Evolutionary conservation across 2,797 vertebrate genomes (phyloP), one percentile per base, ranked within the genome.

Genomic region (Denticeps clupeoides): DNA sequence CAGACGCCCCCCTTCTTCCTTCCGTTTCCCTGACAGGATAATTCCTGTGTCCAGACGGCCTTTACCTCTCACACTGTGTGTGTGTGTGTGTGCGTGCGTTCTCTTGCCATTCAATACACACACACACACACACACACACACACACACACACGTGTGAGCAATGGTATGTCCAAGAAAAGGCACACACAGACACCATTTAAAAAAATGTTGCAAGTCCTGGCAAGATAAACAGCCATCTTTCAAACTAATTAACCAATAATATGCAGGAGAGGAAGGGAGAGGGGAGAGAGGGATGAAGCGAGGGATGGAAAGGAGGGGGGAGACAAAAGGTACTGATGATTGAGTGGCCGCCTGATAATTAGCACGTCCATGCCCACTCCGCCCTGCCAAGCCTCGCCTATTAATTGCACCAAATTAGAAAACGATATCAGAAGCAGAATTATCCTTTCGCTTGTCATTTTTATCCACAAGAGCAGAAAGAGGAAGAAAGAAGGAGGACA

Each of bases 401-500:
- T 96, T 96, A 94, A 98, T 95, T 98, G 91, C 88, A 89, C 87
- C 85, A 84, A 92, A 97, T 93, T 93, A 93, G 89, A 93, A 96
- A 93, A 92, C 86, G 87, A 91, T 93, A 93, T 91, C 87, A 85
- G 87, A 87, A 86, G 86, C 83, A 86, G 88, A 89, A 89, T 88
- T 89, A 92, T 93, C 93, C 89, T 88, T 89, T 89, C 84, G 81
- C 87, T 89, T 93, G 91, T 97, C 90, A 91, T 89, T 89, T 55
- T 50, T 47, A 15, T 41, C 55, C 42, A 47, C 41, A 47, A 53
- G 41, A 41, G 4, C 15, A 45, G 42, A 44, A 28, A 45, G 33
- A 51, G 64, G 43, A 43, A 35, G 51, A 44, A 25, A 35, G 53
- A 35, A 47, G 45, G 50, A 37, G 18, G 7, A 1, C 13, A 16